A percentile compares a stretch with the other conserved stretches of the same genome.
Evolutionary conservation across 2,888 invertebrate species (phyloP).

Genomic region (Argyresthia goedartella): DNA sequence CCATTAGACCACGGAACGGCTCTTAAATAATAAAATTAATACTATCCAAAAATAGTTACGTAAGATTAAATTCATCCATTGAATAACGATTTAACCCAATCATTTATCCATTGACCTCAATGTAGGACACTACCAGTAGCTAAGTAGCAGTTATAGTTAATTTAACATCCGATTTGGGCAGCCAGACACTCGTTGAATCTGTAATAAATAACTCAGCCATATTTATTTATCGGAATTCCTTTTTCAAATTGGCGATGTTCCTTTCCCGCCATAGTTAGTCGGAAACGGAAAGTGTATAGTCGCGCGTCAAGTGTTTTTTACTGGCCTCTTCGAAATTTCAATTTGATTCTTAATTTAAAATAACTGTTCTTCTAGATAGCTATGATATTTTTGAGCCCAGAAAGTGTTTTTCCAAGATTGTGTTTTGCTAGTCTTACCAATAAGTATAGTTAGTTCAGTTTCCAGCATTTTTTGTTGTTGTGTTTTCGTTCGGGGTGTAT

Average conservation of each 20-base stretch:
- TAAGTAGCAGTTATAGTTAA: background rate
- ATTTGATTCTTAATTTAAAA: background rate
- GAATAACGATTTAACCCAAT: constrained; percentile 24
- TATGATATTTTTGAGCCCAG: no score
- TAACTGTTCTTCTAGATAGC: no score
- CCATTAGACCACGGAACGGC: no score
- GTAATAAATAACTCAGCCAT: constrained; percentile 25
- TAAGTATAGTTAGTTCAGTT: background rate
- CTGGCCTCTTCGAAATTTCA: background rate
- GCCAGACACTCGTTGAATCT: constrained; percentile 32
- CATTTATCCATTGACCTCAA: constrained; percentile 49
- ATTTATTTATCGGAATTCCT: constrained; percentile 32
- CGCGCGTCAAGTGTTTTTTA: background rate
- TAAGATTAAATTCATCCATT: background rate
- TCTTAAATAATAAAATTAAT: no score
- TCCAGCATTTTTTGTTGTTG: background rate
- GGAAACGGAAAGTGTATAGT: constrained; percentile 29
- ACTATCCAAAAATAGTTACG: no score
- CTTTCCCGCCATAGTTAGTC: constrained; percentile 28
- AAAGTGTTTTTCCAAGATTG: background rate
- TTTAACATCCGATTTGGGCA: constrained; percentile 11
- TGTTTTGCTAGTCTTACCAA: background rate
- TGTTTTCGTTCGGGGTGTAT: background rate
- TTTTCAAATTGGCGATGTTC: constrained; percentile 25
- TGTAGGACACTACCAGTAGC: background rate